A percentile compares a stretch with the other conserved stretches of the same genome.
phyloP scores from a whole-genome alignment of 1,140 invertebrate species.

The Bombus sibiricus region DNA sequence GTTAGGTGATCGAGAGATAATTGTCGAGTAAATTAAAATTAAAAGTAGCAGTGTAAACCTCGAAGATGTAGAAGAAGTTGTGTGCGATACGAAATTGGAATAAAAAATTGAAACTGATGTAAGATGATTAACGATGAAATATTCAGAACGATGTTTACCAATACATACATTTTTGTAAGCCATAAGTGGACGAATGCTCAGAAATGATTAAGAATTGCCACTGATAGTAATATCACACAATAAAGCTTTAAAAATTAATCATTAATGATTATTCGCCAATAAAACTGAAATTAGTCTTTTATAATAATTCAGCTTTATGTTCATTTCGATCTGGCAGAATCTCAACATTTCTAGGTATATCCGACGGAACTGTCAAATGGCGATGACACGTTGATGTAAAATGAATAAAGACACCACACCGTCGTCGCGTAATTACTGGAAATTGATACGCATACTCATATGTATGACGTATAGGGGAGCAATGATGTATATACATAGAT shows the following conservation, averaged over 20 bases:
- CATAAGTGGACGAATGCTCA: too few relatives aligned
- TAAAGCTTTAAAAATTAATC: too few relatives aligned
- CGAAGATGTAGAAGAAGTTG: too few relatives aligned
- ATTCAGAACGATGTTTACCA: too few relatives aligned
- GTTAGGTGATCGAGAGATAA: not conserved
- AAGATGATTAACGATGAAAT: too few relatives aligned
- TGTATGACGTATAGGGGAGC: conserved; percentile 9
- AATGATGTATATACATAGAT: conserved; percentile 22
- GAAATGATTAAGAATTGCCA: too few relatives aligned
- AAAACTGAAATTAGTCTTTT: not conserved
- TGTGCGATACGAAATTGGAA: not conserved
- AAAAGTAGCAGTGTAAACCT: not conserved
- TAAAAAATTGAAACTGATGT: too few relatives aligned
- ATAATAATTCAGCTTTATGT: not conserved
- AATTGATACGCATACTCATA: conserved; percentile 52
- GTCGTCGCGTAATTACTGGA: conserved; percentile 55
- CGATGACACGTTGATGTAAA: conserved; percentile 28
- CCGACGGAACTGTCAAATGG: conserved; percentile 7
- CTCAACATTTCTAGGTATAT: not conserved
- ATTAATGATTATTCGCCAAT: too few relatives aligned
- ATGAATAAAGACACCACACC: not conserved
- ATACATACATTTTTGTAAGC: too few relatives aligned
- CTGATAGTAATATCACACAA: too few relatives aligned
- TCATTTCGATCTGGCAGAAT: not conserved
- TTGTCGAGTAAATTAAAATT: not conserved